A percentile compares a stretch with the other conserved stretches of the same genome.
Conservation (phyloP, 2,113 vertebrate genomes). For the Arenaria interpres region DNA sequence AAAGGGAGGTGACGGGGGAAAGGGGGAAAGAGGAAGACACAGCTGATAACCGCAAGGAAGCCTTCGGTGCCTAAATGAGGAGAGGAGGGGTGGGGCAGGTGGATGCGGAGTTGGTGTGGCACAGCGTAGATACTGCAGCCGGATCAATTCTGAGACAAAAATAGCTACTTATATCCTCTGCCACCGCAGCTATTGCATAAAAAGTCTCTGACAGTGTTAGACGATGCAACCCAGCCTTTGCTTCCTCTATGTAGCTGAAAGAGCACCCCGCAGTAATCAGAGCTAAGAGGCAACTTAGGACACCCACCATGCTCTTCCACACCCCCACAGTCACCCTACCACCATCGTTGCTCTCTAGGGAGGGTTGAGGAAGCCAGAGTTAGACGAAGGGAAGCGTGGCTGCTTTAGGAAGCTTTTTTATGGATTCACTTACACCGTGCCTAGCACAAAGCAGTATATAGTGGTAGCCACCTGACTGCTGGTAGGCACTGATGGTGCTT, state of each 20-base stretch:
- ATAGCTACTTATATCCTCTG: conserved; percentile 31
- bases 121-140: neutral
- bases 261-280: neutral
- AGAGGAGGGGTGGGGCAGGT: neutral
- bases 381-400: neutral
- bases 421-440: neutral
- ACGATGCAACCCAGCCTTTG: neutral
- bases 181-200: neutral
- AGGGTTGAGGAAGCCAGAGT: neutral
- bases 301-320: neutral
- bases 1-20: neutral
- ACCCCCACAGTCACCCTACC: neutral
- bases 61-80: neutral
- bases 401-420: neutral
- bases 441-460: neutral
- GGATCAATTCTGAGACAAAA: conserved; percentile 58
- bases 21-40: neutral
- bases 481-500: neutral
- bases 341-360: accelerated
- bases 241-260: neutral
- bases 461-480: neutral
- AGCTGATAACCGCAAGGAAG: neutral
- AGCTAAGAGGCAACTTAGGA: neutral
- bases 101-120: neutral
- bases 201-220: conserved; percentile 30